Evolutionary conservation across 1,140 invertebrate genomes (phyloP).

Genomic region (Ceratitis capitata): DNA sequence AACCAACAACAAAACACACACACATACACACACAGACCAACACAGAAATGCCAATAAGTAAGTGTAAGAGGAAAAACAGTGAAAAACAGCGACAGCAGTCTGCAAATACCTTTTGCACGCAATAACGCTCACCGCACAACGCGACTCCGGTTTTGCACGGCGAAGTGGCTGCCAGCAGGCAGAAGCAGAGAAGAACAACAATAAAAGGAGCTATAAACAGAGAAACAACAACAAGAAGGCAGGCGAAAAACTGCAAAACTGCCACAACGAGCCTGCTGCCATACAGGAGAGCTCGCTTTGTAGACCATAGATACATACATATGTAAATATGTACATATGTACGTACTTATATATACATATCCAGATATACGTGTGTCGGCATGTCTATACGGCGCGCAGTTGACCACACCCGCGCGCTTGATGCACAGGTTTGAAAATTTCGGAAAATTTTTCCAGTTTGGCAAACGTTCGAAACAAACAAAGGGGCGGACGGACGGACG

Average conservation of each 20-base stretch:
- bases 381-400: background rate
- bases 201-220: background rate
- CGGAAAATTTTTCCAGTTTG: constrained; percentile 39
- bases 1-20: background rate
- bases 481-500: background rate
- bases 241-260: constrained; percentile 15
- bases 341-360: background rate
- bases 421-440: constrained; percentile 47
- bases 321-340: background rate
- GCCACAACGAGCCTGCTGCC: background rate
- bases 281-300: background rate
- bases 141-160: constrained; percentile 16
- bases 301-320: background rate
- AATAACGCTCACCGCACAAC: background rate
- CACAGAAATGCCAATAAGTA: background rate
- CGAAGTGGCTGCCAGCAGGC: background rate
- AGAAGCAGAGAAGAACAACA: background rate
- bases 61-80: background rate
- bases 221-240: background rate
- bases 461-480: background rate
- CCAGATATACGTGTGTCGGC: background rate
- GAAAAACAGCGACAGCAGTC: background rate
- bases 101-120: constrained; percentile 27
- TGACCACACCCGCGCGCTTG: constrained; percentile 58
- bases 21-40: too few species aligned